Evolutionary conservation across 2,113 vertebrate genomes (phyloP), one percentile per base, ranked within the genome.

Genomic region (Leucosticte australis): DNA sequence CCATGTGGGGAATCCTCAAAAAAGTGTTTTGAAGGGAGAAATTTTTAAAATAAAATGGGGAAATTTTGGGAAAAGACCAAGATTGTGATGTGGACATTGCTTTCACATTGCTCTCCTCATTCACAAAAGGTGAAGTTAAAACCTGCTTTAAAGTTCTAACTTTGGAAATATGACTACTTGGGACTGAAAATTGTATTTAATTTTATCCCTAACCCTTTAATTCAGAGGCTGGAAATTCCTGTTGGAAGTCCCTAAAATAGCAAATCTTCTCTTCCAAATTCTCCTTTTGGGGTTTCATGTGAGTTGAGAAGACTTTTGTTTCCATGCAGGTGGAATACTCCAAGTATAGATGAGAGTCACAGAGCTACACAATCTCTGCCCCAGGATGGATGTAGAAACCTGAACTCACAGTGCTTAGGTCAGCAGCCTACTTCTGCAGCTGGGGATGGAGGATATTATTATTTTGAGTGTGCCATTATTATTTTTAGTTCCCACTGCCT

Each of bases 381-480:
- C 31, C 50, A 80, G 68, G 60, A 86, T 56, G 88, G 74, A 80
- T 53, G 68, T 6, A 28, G 60, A 83, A 74, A 69, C 7, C 17
- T 63, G 71, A 73, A 37, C 15, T 41, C 31, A 15, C 10, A 35
- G 6, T 56, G 82, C 68, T 85, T 56, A 60, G 50, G 42, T 83
- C 91, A 90, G 84, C 90, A 95, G 42, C 93, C 92, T 86, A 65
- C 63, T 94, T 95, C 50, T 80, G 75, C 78, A 89, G 59, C 67
- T 86, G 87, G 24, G 15, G 31, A 77, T 33, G 42, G 16, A 65
- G n/a, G 53, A 73, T 39, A 85, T 65, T 47, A 80, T 62, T 83
- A 77, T 80, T 95, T 62, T 59, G 67, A 74, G 9, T 13, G 7
- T 42, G 42, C 14, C 57, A 11, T 88, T 86, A 83, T 80, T 90